Evolutionary conservation across 1,140 invertebrate species (phyloP).

Genomic region (Pseudachorutes palmiensis): DNA sequence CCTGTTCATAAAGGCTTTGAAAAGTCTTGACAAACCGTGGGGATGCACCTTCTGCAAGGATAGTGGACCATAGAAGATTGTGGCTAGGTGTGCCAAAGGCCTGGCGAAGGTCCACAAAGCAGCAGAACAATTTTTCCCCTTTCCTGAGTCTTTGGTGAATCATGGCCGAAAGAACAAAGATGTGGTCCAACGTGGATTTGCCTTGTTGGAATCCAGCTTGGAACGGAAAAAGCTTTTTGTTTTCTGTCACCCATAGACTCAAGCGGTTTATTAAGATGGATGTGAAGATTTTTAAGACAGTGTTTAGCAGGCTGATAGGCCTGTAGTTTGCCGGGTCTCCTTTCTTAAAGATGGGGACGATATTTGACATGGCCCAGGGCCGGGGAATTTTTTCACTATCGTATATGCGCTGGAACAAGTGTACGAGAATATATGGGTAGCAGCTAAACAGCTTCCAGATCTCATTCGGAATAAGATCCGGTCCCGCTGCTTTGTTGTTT

Average conservation of each 20-base stretch:
- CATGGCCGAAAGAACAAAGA: slow-evolving; percentile 29
- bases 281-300: slow-evolving; percentile 34
- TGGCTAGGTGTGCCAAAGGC: slow-evolving; percentile 21
- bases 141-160: slow-evolving; percentile 14
- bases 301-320: slow-evolving; percentile 37
- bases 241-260: slow-evolving; percentile 27
- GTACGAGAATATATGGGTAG: background rate
- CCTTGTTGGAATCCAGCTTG: slow-evolving; percentile 37
- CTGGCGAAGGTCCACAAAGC: slow-evolving; percentile 23
- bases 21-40: slow-evolving; percentile 19
- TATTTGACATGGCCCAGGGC: slow-evolving; percentile 7
- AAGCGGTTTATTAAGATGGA: slow-evolving; percentile 32
- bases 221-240: slow-evolving; percentile 31
- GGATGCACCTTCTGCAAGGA: slow-evolving; percentile 12
- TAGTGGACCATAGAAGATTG: slow-evolving; percentile 17
- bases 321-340: slow-evolving; percentile 37
- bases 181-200: slow-evolving; percentile 33
- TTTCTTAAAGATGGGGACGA: slow-evolving; percentile 31
- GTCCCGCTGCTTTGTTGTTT: background rate
- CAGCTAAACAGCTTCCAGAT: background rate
- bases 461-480: too few relatives aligned
- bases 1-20: slow-evolving; percentile 5
- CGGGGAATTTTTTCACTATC: background rate
- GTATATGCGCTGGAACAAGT: background rate
- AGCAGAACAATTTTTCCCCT: slow-evolving; percentile 10